phyloP scores from a whole-genome alignment of 2,888 invertebrate species.

The Psylliodes chrysocephalus region DNA sequence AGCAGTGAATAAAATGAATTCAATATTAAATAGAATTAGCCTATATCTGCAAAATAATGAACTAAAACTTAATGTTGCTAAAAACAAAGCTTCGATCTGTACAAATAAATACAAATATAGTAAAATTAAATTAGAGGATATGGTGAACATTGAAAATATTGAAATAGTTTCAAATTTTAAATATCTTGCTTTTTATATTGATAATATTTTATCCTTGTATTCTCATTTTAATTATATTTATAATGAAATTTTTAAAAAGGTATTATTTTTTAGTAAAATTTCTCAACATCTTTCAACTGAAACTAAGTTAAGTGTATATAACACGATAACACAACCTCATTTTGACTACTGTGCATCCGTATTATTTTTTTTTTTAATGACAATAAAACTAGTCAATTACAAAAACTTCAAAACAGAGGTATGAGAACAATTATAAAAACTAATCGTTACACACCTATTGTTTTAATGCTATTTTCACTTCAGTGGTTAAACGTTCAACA shows the following conservation, averaged over 20 bases:
- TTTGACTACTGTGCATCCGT: neutral
- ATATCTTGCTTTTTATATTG: neutral
- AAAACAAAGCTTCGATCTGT: neutral
- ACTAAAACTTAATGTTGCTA: neutral
- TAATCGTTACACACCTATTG: too few relatives aligned
- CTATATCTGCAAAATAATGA: neutral
- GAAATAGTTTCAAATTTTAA: neutral
- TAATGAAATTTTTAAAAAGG: neutral
- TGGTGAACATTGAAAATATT: neutral
- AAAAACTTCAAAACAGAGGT: too few relatives aligned
- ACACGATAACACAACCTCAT: neutral
- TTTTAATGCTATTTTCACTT: too few relatives aligned
- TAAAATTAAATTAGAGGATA: neutral
- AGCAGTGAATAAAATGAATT: neutral
- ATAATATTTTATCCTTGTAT: neutral
- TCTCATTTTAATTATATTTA: neutral
- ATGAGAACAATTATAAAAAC: too few relatives aligned
- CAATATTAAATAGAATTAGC: too few relatives aligned
- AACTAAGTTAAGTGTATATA: neutral
- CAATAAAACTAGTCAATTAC: too few relatives aligned
- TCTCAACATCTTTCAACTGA: neutral
- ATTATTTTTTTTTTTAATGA: too few relatives aligned
- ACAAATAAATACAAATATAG: neutral
- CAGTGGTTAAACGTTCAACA: too few relatives aligned
- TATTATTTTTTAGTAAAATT: neutral